Conservation (phyloP, 2,888 invertebrate species). For the Pyrochroa serraticornis region DNA sequence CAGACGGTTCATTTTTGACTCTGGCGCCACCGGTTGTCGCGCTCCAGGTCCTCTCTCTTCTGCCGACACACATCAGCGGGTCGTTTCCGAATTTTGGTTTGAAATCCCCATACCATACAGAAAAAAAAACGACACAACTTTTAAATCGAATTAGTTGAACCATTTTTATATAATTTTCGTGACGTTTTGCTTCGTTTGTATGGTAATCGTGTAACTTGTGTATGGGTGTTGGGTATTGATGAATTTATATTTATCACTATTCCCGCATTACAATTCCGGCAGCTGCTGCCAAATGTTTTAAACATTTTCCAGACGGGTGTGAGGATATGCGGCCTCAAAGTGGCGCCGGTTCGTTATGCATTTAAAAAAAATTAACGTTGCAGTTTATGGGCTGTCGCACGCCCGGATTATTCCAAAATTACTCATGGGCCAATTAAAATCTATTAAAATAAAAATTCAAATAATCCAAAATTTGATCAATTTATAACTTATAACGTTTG, state of each 20-base stretch:
- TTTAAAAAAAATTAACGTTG: background rate
- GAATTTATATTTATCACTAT: slow-evolving; percentile 15
- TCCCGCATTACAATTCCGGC: slow-evolving; percentile 2
- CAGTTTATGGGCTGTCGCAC: background rate
- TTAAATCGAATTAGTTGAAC: no score
- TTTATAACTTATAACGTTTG: no score
- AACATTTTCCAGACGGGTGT: slow-evolving; percentile 12
- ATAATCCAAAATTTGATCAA: no score
- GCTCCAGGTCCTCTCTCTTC: slow-evolving; percentile 19
- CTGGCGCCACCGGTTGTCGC: slow-evolving; percentile 43
- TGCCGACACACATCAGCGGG: slow-evolving; percentile 4
- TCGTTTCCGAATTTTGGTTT: no score
- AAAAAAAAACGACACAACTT: no score
- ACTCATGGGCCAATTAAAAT: no score
- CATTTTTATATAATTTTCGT: background rate
- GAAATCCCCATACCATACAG: no score
- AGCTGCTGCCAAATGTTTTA: slow-evolving; percentile 7
- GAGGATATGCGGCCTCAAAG: slow-evolving; percentile 16
- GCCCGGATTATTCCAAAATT: background rate
- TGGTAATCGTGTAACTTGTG: slow-evolving; percentile 7
- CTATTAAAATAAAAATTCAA: no score
- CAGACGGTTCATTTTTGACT: slow-evolving; percentile 41
- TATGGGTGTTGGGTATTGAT: slow-evolving; percentile 11
- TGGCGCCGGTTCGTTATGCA: background rate
- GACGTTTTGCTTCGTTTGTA: background rate